These are phyloP conservation scores for Alentia gelatinosa DNA, from an alignment of 2,888 invertebrate genomes.

Conservation along the genomic window DNA sequence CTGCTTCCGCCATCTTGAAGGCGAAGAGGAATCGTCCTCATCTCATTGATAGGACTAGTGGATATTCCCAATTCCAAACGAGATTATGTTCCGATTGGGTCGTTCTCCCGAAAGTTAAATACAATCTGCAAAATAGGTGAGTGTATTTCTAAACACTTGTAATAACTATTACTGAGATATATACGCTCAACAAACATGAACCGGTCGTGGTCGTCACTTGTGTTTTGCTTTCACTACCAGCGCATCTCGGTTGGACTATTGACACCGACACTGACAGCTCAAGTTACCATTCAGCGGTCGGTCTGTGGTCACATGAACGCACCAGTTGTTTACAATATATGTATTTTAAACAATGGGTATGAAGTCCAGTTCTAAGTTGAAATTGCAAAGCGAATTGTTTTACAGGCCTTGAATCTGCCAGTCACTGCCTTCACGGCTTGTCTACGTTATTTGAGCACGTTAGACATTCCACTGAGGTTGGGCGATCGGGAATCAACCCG, in stretches of 20 bases:
- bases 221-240: background rate
- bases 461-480: too few species aligned
- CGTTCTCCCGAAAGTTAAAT: background rate
- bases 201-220: background rate
- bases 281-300: background rate
- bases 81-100: background rate
- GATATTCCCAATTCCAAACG: background rate
- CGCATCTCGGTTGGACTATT: too few species aligned
- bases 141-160: background rate
- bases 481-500: too few species aligned
- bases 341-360: too few species aligned
- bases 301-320: background rate
- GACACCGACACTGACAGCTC: too few species aligned
- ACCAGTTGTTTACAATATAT: too few species aligned
- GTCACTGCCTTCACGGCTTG: too few species aligned
- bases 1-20: conserved; percentile 52
- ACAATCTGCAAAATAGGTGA: background rate
- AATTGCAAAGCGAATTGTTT: too few species aligned
- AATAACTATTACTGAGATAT: background rate
- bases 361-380: too few species aligned
- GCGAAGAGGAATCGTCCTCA: background rate
- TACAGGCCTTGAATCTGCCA: too few species aligned
- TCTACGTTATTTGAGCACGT: too few species aligned
- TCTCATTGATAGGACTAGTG: background rate
- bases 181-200: background rate